phyloP scores from a whole-genome alignment of 2,888 invertebrate genomes.

The Leucozona laternaria region DNA sequence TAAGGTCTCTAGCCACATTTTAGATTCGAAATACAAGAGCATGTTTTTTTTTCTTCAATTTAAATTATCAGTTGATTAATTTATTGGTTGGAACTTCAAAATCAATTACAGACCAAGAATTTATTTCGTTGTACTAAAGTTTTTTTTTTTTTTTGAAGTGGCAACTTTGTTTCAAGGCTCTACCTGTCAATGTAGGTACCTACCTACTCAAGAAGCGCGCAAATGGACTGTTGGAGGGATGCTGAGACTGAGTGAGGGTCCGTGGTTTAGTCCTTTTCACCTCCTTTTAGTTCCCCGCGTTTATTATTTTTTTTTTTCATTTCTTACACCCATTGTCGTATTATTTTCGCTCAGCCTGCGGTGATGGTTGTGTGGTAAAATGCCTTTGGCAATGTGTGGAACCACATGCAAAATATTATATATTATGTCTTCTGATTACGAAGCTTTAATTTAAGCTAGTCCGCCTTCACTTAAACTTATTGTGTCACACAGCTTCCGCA shows the following conservation, averaged over 20 bases:
- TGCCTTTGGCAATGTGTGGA: slow-evolving; percentile 44
- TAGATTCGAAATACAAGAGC: no score
- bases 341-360: slow-evolving; percentile 33
- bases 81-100: no score
- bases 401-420: slow-evolving; percentile 60
- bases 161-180: slow-evolving; percentile 7
- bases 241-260: background rate
- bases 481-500: slow-evolving; percentile 61
- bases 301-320: slow-evolving; percentile 18
- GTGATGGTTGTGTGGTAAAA: slow-evolving; percentile 26
- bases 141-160: slow-evolving; percentile 5
- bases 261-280: slow-evolving; percentile 27
- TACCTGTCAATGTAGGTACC: slow-evolving; percentile 18
- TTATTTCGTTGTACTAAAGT: no score
- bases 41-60: no score
- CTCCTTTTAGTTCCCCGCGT: slow-evolving; percentile 3
- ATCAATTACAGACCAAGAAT: no score
- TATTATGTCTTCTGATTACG: slow-evolving; percentile 56
- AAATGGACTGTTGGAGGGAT: background rate
- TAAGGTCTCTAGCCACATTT: no score
- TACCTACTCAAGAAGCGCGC: slow-evolving; percentile 21
- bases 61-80: no score
- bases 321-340: slow-evolving; percentile 23
- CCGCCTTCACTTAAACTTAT: slow-evolving; percentile 54
- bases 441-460: slow-evolving; percentile 59